phyloP scores from a whole-genome alignment of 2,113 vertebrate species.

The Caranx ignobilis region DNA sequence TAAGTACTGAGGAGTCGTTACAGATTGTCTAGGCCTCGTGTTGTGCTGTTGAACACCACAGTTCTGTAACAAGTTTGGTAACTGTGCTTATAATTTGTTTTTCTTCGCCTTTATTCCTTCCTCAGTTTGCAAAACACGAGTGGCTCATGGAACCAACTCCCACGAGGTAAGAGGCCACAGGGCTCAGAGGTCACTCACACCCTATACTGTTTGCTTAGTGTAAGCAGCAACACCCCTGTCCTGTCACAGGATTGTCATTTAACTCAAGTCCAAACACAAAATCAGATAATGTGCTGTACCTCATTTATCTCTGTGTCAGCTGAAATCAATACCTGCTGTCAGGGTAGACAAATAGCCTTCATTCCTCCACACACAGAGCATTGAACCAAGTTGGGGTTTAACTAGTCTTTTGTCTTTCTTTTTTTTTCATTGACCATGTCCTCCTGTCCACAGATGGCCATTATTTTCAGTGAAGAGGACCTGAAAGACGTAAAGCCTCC shows the following conservation, averaged over 20 bases:
- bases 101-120: conserved; percentile 60
- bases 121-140: conserved; percentile 98
- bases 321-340: conserved; percentile 48
- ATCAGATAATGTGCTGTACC: conserved; percentile 38
- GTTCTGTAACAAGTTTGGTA: background rate
- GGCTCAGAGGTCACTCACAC: conserved; percentile 52
- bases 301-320: conserved; percentile 24
- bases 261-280: conserved; percentile 56
- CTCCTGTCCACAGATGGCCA: conserved; percentile 90
- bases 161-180: conserved; percentile 91
- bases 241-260: conserved; percentile 46
- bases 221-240: conserved; percentile 36
- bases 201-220: conserved; percentile 36
- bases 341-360: conserved; percentile 7
- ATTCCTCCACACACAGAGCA: conserved; percentile 20
- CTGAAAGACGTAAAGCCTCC: conserved; percentile 92
- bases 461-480: conserved; percentile 96
- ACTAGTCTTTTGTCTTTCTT: background rate
- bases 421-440: background rate
- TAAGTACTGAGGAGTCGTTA: conserved; percentile 78
- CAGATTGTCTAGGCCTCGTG: background rate
- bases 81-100: background rate
- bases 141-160: conserved; percentile 98
- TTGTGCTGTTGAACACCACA: background rate
- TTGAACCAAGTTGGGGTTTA: conserved; percentile 17